A percentile compares a stretch with the other conserved stretches of the same genome.
These are phyloP conservation scores for Amphipoea lucens DNA, from an alignment of 2,888 invertebrate genomes.

Conservation along the genomic window DNA sequence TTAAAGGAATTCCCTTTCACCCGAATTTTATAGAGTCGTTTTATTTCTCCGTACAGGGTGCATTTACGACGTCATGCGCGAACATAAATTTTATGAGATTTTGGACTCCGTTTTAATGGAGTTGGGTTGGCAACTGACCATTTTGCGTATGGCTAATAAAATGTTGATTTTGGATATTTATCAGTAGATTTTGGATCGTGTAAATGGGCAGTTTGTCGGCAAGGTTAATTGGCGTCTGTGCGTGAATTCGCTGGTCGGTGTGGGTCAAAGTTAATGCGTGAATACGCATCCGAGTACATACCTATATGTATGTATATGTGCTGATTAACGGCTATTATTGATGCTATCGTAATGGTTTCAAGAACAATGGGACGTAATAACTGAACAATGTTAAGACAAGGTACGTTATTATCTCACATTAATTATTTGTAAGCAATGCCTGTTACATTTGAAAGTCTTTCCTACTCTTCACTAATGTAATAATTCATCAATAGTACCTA, in stretches of 20 bases:
- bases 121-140: constrained; percentile 74
- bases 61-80: constrained; percentile 85
- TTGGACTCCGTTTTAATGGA: constrained; percentile 82
- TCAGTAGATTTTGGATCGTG: constrained; percentile 41
- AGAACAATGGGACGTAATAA: constrained; percentile 64
- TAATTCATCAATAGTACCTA: background rate
- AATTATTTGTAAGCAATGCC: constrained; percentile 22
- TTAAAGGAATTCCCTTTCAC: constrained; percentile 78
- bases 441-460: constrained; percentile 50
- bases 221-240: constrained; percentile 71
- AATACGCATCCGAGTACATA: constrained; percentile 39
- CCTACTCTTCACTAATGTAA: constrained; percentile 11
- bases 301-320: constrained; percentile 13
- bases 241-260: constrained; percentile 65
- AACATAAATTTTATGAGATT: constrained; percentile 85
- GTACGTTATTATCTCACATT: constrained; percentile 53
- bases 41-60: constrained; percentile 79
- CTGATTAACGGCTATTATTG: constrained; percentile 65
- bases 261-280: constrained; percentile 71
- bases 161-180: constrained; percentile 62
- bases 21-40: constrained; percentile 79
- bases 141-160: constrained; percentile 77
- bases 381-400: constrained; percentile 48
- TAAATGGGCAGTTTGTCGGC: constrained; percentile 52
- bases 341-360: constrained; percentile 59